Evolutionary conservation across 2,888 invertebrate genomes (phyloP).

Genomic region (Chesias legatella): DNA sequence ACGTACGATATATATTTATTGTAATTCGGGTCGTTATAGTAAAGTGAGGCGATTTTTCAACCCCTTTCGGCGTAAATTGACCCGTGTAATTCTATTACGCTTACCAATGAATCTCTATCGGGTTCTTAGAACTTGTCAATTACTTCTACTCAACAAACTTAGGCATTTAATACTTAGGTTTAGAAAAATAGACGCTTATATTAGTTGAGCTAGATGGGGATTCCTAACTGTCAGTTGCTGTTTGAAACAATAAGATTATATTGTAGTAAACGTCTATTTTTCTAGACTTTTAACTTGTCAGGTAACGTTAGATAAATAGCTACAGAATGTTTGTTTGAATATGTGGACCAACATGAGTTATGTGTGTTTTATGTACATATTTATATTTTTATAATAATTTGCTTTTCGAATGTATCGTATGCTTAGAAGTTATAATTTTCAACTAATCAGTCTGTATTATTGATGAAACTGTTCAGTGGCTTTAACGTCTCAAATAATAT

Average conservation of each 20-base stretch:
- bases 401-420: constrained; percentile 38
- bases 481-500: too few relatives aligned
- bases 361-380: constrained; percentile 28
- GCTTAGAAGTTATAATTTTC: constrained; percentile 39
- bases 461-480: constrained; percentile 22
- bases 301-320: background rate
- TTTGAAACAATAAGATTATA: too few relatives aligned
- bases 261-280: too few relatives aligned
- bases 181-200: constrained; percentile 1
- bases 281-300: too few relatives aligned
- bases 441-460: constrained; percentile 19
- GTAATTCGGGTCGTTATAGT: too few relatives aligned
- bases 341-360: constrained; percentile 45
- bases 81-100: too few relatives aligned
- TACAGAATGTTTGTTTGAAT: constrained; percentile 28
- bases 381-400: constrained; percentile 48
- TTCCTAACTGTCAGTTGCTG: too few relatives aligned
- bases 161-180: background rate
- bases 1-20: too few relatives aligned
- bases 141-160: constrained; percentile 1
- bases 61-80: too few relatives aligned
- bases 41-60: too few relatives aligned
- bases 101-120: background rate
- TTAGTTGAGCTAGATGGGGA: too few relatives aligned
- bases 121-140: constrained; percentile 8